Base-by-base conservation (phyloP, 2,888 invertebrate genomes). In the Netelia virgata region DNA sequence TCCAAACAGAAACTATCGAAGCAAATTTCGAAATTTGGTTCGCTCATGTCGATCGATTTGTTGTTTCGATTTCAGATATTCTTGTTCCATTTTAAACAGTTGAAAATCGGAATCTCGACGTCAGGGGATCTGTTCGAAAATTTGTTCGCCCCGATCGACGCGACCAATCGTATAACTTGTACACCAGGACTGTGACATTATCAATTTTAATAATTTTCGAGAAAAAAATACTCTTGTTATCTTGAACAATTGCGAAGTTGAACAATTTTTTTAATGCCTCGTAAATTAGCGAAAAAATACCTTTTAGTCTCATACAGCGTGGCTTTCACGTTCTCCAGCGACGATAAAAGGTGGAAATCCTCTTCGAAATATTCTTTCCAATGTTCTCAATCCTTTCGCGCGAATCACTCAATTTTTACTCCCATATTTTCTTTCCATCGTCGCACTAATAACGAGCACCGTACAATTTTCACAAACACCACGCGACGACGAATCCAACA, bases 291-390 rank as follows among this genome's bases (percentile, higher is more conserved):
- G 28, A 23, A 1, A 43, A n/a, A 43, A 16, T 80, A 72, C 80
- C 80, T 80, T 70, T 74, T 66, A 66, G 55, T 74, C 43, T 74
- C 64, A 57, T 64, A 61, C 73, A 57, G 41, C 18, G 66, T 43
- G 28, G 53, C 28, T 20, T 63, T 50, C 55, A 1, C 55, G n/a
- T 64, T 57, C 72, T 59, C 43, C 79, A 14, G 20, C n/a, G 55
- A 28, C 18, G 3, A 23, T 41, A 43, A 68, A 47, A 14, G 47
- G 14, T 47, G 47, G 53, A 79, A 47, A 66, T 50, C 43, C 36
- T 23, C 43, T 28, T 18, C 50, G 18, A 10, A 47, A 47, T 1
- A 18, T 0, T 64, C 69, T 11, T 20, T 20, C 41, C 55, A 23
- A 41, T 23, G n/a, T 68, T 57, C 66, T 57, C 10, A 20, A 18